Conservation (phyloP, 1,140 invertebrate genomes). For the Lethrus apterus region DNA sequence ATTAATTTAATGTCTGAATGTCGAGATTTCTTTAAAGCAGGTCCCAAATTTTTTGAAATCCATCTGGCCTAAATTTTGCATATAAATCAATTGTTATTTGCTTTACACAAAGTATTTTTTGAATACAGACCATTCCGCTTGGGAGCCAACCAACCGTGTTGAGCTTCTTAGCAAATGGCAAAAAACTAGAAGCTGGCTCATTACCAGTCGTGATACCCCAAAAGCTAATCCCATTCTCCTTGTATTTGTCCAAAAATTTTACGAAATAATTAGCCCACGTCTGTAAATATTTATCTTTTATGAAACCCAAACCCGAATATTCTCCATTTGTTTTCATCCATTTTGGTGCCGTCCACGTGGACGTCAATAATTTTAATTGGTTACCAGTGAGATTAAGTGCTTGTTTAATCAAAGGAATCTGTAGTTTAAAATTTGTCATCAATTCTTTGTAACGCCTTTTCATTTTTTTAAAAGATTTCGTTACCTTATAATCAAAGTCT, state of each 20-base stretch:
- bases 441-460: neutral
- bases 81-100: neutral
- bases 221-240: conserved; percentile 30
- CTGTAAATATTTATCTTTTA: conserved; percentile 45
- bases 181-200: conserved; percentile 37
- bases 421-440: conserved; percentile 16
- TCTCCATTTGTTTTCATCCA: conserved; percentile 89
- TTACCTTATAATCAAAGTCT: conserved; percentile 40
- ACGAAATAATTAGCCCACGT: conserved; percentile 55
- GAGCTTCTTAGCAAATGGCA: conserved; percentile 48
- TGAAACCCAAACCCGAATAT: conserved; percentile 48
- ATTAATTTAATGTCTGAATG: conserved; percentile 54
- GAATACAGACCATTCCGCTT: conserved; percentile 18
- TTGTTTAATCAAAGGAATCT: conserved; percentile 17
- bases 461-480: neutral
- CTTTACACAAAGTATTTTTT: neutral
- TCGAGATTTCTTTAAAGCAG: conserved; percentile 50
- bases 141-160: conserved; percentile 39
- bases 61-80: conserved; percentile 47
- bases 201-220: conserved; percentile 40
- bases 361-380: conserved; percentile 40
- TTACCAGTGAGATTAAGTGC: conserved; percentile 17
- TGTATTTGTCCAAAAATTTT: conserved; percentile 39
- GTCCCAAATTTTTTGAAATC: conserved; percentile 60
- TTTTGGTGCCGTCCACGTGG: conserved; percentile 77